A percentile compares a stretch with the other conserved stretches of the same genome.
phyloP scores from a whole-genome alignment of 2,797 vertebrate genomes.

The Lithobates pipiens region DNA sequence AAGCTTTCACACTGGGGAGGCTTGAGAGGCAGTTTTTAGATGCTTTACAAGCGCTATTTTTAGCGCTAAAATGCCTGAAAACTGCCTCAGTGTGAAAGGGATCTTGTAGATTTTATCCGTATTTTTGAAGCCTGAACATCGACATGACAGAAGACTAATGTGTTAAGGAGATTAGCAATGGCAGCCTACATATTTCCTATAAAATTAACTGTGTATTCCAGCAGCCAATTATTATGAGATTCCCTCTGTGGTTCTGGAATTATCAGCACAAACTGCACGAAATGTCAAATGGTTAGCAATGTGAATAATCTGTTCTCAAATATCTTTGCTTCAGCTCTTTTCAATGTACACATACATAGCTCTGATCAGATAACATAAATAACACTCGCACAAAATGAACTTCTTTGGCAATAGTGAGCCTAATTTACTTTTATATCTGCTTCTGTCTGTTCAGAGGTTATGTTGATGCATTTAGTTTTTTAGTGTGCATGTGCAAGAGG shows the following conservation, averaged over 20 bases:
- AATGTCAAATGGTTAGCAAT: neutral
- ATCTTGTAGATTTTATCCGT: no score
- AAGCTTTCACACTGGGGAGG: no score
- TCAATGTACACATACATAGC: neutral
- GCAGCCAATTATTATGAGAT: neutral
- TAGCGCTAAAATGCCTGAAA: no score
- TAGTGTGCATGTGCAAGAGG: slow-evolving; percentile 23
- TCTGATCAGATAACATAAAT: neutral
- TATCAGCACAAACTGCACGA: neutral
- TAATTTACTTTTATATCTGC: neutral
- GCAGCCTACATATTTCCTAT: no score
- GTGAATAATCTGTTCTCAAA: neutral
- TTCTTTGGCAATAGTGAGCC: neutral
- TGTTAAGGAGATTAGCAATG: no score
- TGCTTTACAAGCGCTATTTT: no score
- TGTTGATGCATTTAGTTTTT: neutral
- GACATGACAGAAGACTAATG: no score
- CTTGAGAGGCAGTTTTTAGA: no score
- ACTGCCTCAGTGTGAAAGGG: no score
- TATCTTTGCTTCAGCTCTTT: neutral
- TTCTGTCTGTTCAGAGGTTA: neutral
- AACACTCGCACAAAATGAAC: neutral
- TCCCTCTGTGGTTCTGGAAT: neutral
- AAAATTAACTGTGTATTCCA: no score
- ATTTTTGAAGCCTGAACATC: no score